Evolutionary conservation across 2,113 vertebrate species (phyloP).

Genomic region (Sapajus apella): DNA sequence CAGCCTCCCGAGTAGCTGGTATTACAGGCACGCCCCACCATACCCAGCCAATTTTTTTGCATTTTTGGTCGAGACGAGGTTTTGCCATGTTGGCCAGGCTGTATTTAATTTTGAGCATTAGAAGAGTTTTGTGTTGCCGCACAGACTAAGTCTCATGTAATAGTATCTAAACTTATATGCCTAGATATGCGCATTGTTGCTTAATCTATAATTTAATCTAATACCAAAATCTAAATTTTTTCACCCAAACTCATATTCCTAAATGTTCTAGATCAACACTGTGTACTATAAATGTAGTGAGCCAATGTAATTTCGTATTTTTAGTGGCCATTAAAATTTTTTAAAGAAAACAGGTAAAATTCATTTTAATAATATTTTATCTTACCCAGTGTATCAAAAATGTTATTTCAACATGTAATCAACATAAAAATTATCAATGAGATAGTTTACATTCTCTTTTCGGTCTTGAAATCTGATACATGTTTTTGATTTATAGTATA

Average conservation of each 20-base stretch:
- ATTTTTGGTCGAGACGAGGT: too few species aligned
- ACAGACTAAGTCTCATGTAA: neutral
- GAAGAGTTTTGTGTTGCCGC: neutral
- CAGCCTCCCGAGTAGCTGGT: too few species aligned
- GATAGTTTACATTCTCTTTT: neutral
- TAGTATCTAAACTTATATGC: neutral
- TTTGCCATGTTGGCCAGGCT: too few species aligned
- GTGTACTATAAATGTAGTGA: neutral
- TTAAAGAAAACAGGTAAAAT: neutral
- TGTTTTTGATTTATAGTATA: neutral
- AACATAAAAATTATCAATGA: neutral
- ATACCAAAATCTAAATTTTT: constrained; percentile 40
- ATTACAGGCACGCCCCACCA: too few species aligned
- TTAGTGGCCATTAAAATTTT: neutral
- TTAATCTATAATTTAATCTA: constrained; percentile 42
- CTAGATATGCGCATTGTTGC: neutral
- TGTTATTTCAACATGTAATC: constrained; percentile 26
- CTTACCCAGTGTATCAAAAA: neutral
- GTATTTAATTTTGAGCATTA: neutral
- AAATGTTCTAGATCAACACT: neutral
- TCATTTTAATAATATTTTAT: neutral
- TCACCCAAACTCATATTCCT: neutral
- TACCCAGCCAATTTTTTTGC: too few species aligned
- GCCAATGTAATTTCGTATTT: neutral
- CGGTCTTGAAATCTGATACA: neutral